phyloP scores from a whole-genome alignment of 1,140 invertebrate genomes.

The Aphis gossypii region DNA sequence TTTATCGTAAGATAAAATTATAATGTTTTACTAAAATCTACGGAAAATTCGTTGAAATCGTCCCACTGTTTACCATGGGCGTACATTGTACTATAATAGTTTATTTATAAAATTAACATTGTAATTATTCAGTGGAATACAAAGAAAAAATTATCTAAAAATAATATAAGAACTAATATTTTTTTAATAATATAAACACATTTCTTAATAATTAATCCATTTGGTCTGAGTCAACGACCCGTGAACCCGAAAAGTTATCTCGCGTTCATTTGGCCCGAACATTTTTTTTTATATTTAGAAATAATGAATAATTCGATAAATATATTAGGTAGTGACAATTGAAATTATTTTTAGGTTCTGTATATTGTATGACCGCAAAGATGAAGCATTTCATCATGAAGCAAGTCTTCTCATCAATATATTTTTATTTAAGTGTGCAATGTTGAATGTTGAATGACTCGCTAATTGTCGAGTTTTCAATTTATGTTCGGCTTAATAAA shows the following conservation, averaged over 20 bases:
- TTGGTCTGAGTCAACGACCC: neutral
- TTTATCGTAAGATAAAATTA: neutral
- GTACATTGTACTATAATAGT: neutral
- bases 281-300: conserved; percentile 33
- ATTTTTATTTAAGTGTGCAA: neutral
- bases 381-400: neutral
- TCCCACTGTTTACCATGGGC: neutral
- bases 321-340: neutral
- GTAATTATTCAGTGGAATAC: neutral
- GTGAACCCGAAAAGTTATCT: neutral
- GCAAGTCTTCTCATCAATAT: neutral
- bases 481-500: neutral
- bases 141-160: neutral
- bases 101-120: neutral
- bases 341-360: neutral
- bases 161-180: neutral
- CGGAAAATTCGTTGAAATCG: neutral
- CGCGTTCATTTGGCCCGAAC: neutral
- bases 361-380: neutral
- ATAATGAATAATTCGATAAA: conserved; percentile 10
- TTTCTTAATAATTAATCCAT: conserved; percentile 26
- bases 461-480: neutral
- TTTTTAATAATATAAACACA: neutral
- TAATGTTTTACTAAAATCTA: neutral
- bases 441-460: no score